Evolutionary conservation across 2,797 vertebrate species (phyloP).

Genomic region (Hypotaenidia philippensis): DNA sequence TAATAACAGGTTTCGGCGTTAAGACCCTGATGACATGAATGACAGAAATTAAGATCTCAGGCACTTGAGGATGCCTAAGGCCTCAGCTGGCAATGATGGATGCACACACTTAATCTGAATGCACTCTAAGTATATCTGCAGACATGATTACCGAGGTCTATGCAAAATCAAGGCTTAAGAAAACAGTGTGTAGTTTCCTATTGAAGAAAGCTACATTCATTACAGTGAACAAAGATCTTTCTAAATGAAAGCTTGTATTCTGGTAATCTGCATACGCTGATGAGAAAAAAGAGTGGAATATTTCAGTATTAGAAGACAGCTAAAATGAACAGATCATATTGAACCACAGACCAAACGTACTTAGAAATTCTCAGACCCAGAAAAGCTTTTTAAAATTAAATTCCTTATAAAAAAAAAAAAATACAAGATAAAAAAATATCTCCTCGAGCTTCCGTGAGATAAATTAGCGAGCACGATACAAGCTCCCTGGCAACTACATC

Average conservation of each 20-base stretch:
- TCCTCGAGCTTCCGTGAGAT: background rate
- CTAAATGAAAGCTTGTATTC: conserved; percentile 12
- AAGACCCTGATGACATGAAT: conserved; percentile 62
- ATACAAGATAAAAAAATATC: too few species aligned
- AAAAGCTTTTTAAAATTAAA: background rate
- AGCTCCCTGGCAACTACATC: background rate
- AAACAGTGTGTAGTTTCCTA: conserved; percentile 25
- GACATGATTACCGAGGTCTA: conserved; percentile 56
- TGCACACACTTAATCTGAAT: conserved; percentile 49
- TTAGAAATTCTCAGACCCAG: background rate
- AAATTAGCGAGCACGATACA: background rate
- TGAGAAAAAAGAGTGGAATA: conserved; percentile 20
- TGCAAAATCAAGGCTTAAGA: conserved; percentile 60
- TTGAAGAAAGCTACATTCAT: conserved; percentile 40
- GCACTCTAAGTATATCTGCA: conserved; percentile 34
- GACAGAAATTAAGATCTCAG: conserved; percentile 52
- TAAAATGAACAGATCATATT: background rate
- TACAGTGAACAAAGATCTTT: conserved; percentile 6
- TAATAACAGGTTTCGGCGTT: conserved; percentile 18
- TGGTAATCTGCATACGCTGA: background rate
- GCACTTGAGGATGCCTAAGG: conserved; percentile 45
- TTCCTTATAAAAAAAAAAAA: background rate
- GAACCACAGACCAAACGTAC: background rate
- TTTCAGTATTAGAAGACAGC: background rate
- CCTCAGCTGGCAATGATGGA: conserved; percentile 54